phyloP scores from a whole-genome alignment of 2,113 vertebrate genomes.

The Plestiodon gilberti region DNA sequence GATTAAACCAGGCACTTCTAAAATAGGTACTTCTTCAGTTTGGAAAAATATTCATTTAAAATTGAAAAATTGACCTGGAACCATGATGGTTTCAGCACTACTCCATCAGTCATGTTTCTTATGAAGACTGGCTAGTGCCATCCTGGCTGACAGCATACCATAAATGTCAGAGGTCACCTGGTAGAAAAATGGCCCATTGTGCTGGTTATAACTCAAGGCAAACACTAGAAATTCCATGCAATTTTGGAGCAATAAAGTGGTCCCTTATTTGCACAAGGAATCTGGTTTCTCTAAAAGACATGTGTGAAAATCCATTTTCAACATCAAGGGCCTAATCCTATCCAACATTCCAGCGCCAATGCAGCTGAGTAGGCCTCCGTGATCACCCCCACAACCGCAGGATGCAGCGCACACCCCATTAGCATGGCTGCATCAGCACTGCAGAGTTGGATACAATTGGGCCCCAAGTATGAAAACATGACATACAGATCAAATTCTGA shows the following conservation, averaged over 20 bases:
- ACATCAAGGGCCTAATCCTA: too few species aligned
- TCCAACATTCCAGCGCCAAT: too few species aligned
- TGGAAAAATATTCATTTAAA: background rate
- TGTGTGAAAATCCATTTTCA: too few species aligned
- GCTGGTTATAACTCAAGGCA: slow-evolving; percentile 9
- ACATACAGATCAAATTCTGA: background rate
- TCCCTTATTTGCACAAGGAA: background rate
- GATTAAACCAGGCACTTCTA: background rate
- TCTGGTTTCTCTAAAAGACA: background rate
- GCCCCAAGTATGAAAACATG: background rate
- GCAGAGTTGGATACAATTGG: too few species aligned
- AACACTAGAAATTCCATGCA: background rate
- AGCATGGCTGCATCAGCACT: too few species aligned
- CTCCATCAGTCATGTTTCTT: background rate
- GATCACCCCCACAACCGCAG: too few species aligned
- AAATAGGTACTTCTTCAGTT: background rate
- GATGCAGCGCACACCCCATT: too few species aligned
- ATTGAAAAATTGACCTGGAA: background rate
- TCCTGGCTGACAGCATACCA: background rate
- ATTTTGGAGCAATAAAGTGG: background rate
- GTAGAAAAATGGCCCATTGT: background rate
- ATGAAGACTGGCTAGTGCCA: background rate
- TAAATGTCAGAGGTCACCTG: background rate
- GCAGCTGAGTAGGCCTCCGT: too few species aligned
- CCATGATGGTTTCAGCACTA: background rate